Base-by-base conservation (phyloP, 2,113 vertebrate genomes). In the Asarcornis scutulata region DNA sequence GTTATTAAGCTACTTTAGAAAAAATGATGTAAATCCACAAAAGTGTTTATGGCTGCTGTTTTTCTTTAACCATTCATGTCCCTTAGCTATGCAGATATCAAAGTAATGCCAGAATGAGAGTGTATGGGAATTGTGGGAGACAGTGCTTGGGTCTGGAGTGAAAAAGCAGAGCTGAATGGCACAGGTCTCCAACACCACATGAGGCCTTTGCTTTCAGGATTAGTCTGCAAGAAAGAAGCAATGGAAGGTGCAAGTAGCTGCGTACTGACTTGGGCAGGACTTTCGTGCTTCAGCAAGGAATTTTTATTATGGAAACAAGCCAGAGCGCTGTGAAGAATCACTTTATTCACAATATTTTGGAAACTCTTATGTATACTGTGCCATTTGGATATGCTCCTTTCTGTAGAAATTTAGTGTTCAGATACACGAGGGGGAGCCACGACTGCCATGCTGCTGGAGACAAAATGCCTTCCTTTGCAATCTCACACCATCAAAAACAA, bases 381-480 rank as follows among this genome's bases (percentile, higher is more conserved):
- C 50, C 53, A 3, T 20, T 29, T 69, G 12, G 69, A 13, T 63
- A 1, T 20, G 40, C 23, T 25, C 17, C 8, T 1, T 0, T 44
- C 4, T 29, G 34, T 52, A 9, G 38, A 22, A 48, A 55, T 63
- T 4, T 14, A 7, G 23, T 32, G 38, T 67, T 59, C 21, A 6
- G 32, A 11, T 32, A 0, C 3, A 21, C 3, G 38, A 52, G 64
- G 32, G 50, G 82, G 77, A 94, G 68, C 58, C 8, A 6, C 46
- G 22, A 22, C 7, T 53, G 2, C 74, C 20, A 0, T 38, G 25
- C 63, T 67, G 53, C 7, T 86, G 50, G 17, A 78, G 53, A 71
- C 60, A 89, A 73, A 85, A 72, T 38, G 52, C 25, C 67, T 91
- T 72, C 76, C 83, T 83, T 58, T 53, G 69, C 59, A 60, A 22